Conservation (phyloP, 1,140 invertebrate species). For the Nomia melanderi region DNA sequence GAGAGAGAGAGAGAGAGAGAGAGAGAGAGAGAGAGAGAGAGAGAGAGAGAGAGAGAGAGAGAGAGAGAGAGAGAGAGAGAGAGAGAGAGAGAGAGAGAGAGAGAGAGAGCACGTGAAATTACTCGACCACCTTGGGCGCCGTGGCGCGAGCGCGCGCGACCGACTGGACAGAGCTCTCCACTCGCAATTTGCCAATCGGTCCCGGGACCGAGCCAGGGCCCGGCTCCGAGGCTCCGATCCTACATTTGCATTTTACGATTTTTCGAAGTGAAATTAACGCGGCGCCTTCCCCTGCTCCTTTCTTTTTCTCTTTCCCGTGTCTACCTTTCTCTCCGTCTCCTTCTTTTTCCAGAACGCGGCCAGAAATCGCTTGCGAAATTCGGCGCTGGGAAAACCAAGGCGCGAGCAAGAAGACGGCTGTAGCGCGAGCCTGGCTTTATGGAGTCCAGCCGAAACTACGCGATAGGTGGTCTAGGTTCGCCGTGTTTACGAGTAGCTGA, state of each 20-base stretch:
- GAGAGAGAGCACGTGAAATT: conserved; percentile 73
- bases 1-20: conserved; percentile 1
- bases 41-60: conserved; percentile 7
- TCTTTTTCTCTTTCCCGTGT: neutral
- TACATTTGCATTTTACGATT: conserved; percentile 81
- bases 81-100: conserved; percentile 17
- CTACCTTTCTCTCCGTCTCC: conserved; percentile 4
- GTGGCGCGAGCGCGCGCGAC: conserved; percentile 61
- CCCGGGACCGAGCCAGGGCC: conserved; percentile 51
- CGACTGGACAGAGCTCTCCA: conserved; percentile 68
- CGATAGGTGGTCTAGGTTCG: too few species aligned
- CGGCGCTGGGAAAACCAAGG: neutral
- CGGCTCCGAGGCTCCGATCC: conserved; percentile 13
- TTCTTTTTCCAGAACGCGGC: too few species aligned
- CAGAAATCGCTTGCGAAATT: conserved; percentile 45
- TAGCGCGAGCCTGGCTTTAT: too few species aligned
- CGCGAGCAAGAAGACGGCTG: too few species aligned
- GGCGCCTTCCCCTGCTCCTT: conserved; percentile 52
- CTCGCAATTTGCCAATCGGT: conserved; percentile 80
- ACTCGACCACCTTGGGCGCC: conserved; percentile 81
- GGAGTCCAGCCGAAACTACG: too few species aligned
- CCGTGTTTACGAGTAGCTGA: too few species aligned
- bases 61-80: conserved; percentile 3
- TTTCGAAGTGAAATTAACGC: conserved; percentile 78
- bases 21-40: conserved; percentile 12